Evolutionary conservation across 53 echinoderm and acorn worm genomes (phyloP), one percentile per base, ranked within the genome.

Genomic region (Patiria pectinifera): DNA sequence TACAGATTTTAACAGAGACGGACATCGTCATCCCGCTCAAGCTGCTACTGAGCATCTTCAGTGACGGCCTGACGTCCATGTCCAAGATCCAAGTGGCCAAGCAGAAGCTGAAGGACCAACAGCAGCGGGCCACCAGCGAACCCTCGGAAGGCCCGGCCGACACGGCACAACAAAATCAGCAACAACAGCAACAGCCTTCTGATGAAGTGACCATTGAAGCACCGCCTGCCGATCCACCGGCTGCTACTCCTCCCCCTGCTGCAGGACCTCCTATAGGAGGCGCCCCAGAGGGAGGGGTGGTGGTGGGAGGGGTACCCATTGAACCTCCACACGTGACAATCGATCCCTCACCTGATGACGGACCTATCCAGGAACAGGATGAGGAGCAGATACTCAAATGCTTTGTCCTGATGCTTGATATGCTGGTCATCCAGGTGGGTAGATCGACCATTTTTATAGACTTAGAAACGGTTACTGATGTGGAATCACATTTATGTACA

Each of bases 21-120:
- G 98, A 98, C 92, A 94, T 98, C 26, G 94, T 96, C 45, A 91
- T 98, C 53, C 98, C 98, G 11, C 93, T 96, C 83, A 95, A 95
- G 60, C 87, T 98, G 9, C 91, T 96, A 22, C 91, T 96, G 14
- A 91, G 94, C 59, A 98, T 98, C 94, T 98, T 98, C 91, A 96
- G 86, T 18, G 95, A 96, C 53, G 98, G 98, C 35, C 89, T 98
- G 58, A 48, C 91, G 11, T 92, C 96, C 83, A 96, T 98, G 94
- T 92, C 91, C 47, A 92, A 94, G 59, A 95, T 95, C 88, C 97
- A 97, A 80, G 79, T 90, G 11, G 95, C 95, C 22, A 94, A 95
- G 76, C 85, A 92, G 62, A 78, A 85, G 83, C 93, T 45, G 19
- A 82, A 85, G 26, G 66, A 83, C 8, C 83, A 93, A 26, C 89